phyloP scores from a whole-genome alignment of 2,888 invertebrate genomes.

The Stratiomys singularior region DNA sequence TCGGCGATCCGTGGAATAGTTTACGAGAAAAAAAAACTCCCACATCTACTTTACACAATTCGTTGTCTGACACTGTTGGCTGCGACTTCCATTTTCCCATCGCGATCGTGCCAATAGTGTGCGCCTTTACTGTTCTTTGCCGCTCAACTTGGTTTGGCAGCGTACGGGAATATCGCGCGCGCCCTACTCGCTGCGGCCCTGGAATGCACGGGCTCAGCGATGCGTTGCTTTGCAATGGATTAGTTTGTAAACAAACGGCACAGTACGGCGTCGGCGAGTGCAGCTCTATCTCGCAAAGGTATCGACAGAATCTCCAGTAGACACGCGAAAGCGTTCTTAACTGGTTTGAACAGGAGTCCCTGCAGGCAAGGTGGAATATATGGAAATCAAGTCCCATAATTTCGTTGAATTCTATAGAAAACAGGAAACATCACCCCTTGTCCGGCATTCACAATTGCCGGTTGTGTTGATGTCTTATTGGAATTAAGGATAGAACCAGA shows the following conservation, averaged over 20 bases:
- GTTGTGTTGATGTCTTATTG: too few relatives aligned
- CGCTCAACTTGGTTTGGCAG: background rate
- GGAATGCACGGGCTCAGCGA: background rate
- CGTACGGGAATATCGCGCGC: background rate
- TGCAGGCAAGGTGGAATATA: too few relatives aligned
- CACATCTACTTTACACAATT: constrained; percentile 31
- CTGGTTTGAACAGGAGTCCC: too few relatives aligned
- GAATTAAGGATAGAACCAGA: too few relatives aligned
- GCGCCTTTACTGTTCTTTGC: constrained; percentile 28
- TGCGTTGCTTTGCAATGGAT: background rate
- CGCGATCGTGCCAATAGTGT: constrained; percentile 28
- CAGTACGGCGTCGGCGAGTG: too few relatives aligned
- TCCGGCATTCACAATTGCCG: too few relatives aligned
- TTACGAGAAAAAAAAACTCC: constrained; percentile 27
- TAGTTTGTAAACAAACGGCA: constrained; percentile 21
- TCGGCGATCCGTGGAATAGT: constrained; percentile 25
- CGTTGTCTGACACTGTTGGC: constrained; percentile 18
- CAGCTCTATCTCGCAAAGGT: too few relatives aligned
- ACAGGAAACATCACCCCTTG: too few relatives aligned
- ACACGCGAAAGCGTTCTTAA: too few relatives aligned
- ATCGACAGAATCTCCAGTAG: too few relatives aligned
- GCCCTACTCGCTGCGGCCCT: constrained; percentile 6
- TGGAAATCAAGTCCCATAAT: too few relatives aligned
- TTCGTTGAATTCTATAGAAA: too few relatives aligned
- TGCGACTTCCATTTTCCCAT: background rate